Percentiles rank a stretch among this genome's conserved stretches.
phyloP scores from a whole-genome alignment of 2,888 invertebrate species.

The Xanthia togata region DNA sequence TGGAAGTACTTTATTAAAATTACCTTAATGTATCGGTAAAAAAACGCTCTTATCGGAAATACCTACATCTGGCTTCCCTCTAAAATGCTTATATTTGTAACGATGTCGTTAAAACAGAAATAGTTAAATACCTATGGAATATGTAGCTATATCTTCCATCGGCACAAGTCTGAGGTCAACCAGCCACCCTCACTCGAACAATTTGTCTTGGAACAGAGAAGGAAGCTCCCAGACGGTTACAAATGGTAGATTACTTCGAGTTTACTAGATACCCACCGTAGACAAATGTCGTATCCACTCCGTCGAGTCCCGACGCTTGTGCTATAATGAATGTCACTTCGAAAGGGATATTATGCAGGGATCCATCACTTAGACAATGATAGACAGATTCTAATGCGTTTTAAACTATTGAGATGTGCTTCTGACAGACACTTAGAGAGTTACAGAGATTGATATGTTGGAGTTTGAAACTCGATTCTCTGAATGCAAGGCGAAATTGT shows the following conservation, averaged over 20 bases:
- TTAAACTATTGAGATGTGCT: conserved; percentile 69
- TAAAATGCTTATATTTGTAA: conserved; percentile 20
- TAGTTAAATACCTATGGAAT: conserved; percentile 19
- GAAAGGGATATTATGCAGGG: conserved; percentile 78
- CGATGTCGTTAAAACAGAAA: conserved; percentile 33
- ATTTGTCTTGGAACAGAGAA: conserved; percentile 77
- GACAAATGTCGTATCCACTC: conserved; percentile 77
- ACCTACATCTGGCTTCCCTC: neutral
- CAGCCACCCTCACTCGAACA: conserved; percentile 70
- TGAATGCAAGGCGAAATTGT: conserved; percentile 24
- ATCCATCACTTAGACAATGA: conserved; percentile 71
- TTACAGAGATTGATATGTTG: conserved; percentile 59
- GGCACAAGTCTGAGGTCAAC: conserved; percentile 69
- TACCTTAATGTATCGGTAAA: conserved; percentile 28
- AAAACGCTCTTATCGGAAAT: conserved; percentile 12
- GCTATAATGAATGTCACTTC: conserved; percentile 78
- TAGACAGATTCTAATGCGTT: conserved; percentile 70
- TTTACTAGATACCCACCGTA: conserved; percentile 74
- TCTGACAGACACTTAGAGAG: conserved; percentile 46
- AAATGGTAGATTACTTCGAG: conserved; percentile 84
- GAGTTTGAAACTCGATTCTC: conserved; percentile 28
- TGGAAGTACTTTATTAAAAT: conserved; percentile 30
- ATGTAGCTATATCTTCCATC: conserved; percentile 51
- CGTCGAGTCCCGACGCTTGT: conserved; percentile 62
- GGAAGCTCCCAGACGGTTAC: conserved; percentile 80